Evolutionary conservation across 1,140 invertebrate genomes (phyloP), one percentile per base, ranked within the genome.

Genomic region (Aphidius gifuensis): DNA sequence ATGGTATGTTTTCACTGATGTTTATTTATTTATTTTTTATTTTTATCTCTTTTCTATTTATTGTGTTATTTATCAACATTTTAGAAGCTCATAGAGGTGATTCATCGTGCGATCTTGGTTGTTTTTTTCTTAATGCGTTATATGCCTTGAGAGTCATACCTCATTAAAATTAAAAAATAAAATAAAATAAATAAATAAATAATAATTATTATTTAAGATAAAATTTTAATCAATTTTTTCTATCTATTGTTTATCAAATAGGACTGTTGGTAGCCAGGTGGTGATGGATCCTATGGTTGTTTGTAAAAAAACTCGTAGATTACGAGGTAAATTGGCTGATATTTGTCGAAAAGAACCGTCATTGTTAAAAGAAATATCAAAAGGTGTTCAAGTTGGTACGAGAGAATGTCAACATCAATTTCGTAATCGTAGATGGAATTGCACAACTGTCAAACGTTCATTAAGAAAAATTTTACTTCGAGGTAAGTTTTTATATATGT

Each of bases 321-420:
- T 89, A 71, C 83, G 86, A 56, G 90, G 90, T 45, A 90, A 89
- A 73, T 84, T 92, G 69, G 87, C 84, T 38, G 87, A 91, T 69
- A 91, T 94, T 70, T 91, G 92, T 69, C 80, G 82, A 45, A 89
- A 88, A 73, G 88, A 90, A 75, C 88, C 88, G 3, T 85, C 86
- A 32, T 79, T 92, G n/a, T 76, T 93, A 62, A 86, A 88, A 74
- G 88, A 92, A 75, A 91, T 93, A 64, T 84, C 85, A 38, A 84
- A 83, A 67, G 92, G 92, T n/a, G 87, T 92, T 47, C 84, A 86
- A 61, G 77, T 91, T 54, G 92, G 89, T 11, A 91, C 90, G 64
- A 85, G 83, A 62, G 92, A 94, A 84, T 94, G 92, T 73, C 90
- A 92, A 63, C 87, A 88, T 71, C 92, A 94, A 80, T 93, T 94